phyloP scores from a whole-genome alignment of 1,140 invertebrate genomes.

The Scaptomyza graminum region DNA sequence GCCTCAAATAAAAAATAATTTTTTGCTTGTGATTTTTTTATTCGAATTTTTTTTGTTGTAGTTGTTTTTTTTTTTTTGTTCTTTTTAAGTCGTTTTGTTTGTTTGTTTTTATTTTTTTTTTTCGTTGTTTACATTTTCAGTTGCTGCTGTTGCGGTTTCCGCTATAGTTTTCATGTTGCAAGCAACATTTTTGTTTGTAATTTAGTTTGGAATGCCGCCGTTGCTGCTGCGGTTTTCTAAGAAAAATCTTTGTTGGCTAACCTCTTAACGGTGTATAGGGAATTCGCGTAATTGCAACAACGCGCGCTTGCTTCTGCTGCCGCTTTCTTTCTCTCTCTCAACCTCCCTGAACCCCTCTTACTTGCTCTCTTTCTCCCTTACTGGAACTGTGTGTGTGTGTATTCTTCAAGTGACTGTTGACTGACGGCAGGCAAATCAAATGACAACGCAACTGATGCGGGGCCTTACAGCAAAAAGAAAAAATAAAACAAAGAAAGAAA shows the following conservation, averaged over 20 bases:
- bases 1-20: background rate
- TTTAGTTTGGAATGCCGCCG: slow-evolving; percentile 71
- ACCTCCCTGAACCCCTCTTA: background rate
- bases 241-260: slow-evolving; percentile 72
- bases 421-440: slow-evolving; percentile 69
- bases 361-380: background rate
- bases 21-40: slow-evolving; percentile 1
- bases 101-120: slow-evolving; percentile 36
- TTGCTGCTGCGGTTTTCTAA: slow-evolving; percentile 61
- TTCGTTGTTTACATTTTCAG: slow-evolving; percentile 65
- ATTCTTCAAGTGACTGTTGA: slow-evolving; percentile 49
- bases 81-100: background rate
- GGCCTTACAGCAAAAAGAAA: background rate
- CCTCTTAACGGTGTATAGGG: slow-evolving; percentile 47
- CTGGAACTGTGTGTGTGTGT: background rate
- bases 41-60: background rate
- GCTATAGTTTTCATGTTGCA: slow-evolving; percentile 61
- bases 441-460: slow-evolving; percentile 58
- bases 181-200: slow-evolving; percentile 80
- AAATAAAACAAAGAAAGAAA: slow-evolving; percentile 1
- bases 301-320: background rate
- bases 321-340: background rate
- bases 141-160: slow-evolving; percentile 72
- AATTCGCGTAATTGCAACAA: slow-evolving; percentile 61
- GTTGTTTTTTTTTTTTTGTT: slow-evolving; percentile 2